phyloP scores from a whole-genome alignment of 2,888 invertebrate genomes.

The Trichopoda pennipes region DNA sequence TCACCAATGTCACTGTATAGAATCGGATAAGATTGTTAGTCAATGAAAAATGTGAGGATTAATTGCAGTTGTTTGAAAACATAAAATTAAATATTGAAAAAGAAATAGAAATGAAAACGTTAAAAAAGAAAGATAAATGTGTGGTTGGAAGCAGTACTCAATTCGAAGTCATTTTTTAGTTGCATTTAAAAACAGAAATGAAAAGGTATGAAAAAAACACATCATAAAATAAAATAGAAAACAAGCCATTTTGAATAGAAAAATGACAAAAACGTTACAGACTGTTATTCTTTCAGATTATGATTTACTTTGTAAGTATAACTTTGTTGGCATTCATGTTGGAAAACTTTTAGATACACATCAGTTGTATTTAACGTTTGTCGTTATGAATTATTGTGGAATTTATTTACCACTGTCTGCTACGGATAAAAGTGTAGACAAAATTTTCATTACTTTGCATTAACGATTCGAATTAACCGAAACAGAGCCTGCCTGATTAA shows the following conservation, averaged over 20 bases:
- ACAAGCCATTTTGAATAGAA: slow-evolving; percentile 3
- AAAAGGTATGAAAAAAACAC: slow-evolving; percentile 22
- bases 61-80: slow-evolving; percentile 2
- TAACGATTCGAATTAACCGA: background rate
- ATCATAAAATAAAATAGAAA: slow-evolving; percentile 15
- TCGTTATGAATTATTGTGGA: slow-evolving; percentile 6
- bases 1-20: slow-evolving; percentile 39
- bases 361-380: slow-evolving; percentile 1
- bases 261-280: slow-evolving; percentile 18
- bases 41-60: slow-evolving; percentile 14
- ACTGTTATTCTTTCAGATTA: slow-evolving; percentile 40
- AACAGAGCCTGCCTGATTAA: background rate
- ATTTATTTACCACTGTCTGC: slow-evolving; percentile 37
- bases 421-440: background rate
- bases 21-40: slow-evolving; percentile 55
- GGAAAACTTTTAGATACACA: slow-evolving; percentile 19
- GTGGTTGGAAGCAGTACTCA: background rate
- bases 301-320: background rate
- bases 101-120: slow-evolving; percentile 22
- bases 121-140: slow-evolving; percentile 13
- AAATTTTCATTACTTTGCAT: background rate
- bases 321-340: slow-evolving; percentile 10
- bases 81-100: slow-evolving; percentile 7
- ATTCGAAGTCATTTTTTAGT: slow-evolving; percentile 24
- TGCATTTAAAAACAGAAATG: slow-evolving; percentile 12